A percentile compares a stretch with the other conserved stretches of the same genome.
Conservation (phyloP, 2,797 vertebrate genomes). For the Coendou prehensilis region DNA sequence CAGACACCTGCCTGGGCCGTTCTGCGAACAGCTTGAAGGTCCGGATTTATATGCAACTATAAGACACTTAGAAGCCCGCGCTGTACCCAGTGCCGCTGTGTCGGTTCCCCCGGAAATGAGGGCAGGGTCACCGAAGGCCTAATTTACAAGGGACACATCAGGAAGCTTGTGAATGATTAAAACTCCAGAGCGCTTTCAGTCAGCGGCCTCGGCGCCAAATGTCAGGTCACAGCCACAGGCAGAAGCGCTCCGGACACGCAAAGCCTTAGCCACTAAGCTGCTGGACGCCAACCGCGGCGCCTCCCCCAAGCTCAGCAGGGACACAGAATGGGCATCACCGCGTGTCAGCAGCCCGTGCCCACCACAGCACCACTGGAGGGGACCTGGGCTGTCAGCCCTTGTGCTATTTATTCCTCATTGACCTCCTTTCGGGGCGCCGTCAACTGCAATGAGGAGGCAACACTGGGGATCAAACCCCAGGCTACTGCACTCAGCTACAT, state of each 20-base stretch:
- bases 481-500: neutral
- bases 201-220: constrained; percentile 71
- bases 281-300: neutral
- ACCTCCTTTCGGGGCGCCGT: neutral
- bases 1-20: neutral
- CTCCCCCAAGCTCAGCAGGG: neutral
- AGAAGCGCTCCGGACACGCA: constrained; percentile 32
- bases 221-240: constrained; percentile 45
- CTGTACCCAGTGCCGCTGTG: neutral
- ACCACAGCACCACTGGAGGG: neutral
- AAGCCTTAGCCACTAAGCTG: neutral
- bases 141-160: constrained; percentile 5
- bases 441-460: neutral
- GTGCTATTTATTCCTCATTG: neutral
- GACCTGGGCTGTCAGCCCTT: neutral
- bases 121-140: neutral
- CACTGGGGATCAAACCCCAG: neutral
- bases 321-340: neutral
- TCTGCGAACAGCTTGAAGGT: neutral
- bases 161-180: neutral
- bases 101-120: neutral
- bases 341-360: neutral
- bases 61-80: neutral
- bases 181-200: neutral
- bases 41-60: neutral